Base-by-base conservation (phyloP, 2,888 invertebrate genomes). In the Timandra comae region DNA sequence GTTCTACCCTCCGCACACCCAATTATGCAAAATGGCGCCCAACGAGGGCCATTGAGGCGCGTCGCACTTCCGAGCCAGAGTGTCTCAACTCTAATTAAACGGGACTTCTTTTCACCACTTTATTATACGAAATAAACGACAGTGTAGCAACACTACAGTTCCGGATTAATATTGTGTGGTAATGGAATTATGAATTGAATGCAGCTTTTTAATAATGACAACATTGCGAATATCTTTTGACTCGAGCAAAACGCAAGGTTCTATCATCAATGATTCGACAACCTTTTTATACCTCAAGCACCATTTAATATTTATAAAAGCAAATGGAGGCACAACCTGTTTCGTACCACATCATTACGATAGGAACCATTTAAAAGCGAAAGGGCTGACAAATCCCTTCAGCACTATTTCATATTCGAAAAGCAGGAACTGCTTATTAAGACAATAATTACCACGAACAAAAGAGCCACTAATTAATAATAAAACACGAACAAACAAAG, bases 371-470 rank as follows among this genome's bases (percentile, higher is more conserved):
- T 75, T 69, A 68, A 74, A 62, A 69, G 50, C 55, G 58, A 69
- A 69, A 67, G 67, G 67, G 64, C 71, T 73, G 68, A 76, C 76
- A 68, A 49, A 73, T 75, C 70, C 71, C 70, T 73, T 61, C 68
- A 58, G 45, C 62, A 55, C 64, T 68, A 69, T 60, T 69, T 66
- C 69, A 70, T 65, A 76, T 72, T 75, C 72, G 74, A 69, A 63
- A 62, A 75, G 72, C 78, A 79, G 84, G 84, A 82, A 84, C 84
- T 78, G 78, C 84, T 84, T 84, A 85, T 84, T 85, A 84, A 80
- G 80, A 84, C 81, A 81, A 85, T 85, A 84, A 85, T 85, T 85
- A 72, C 85, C 84, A 81, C 74, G 77, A 77, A 85, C 85, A 85
- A 85, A 80, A 76, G 70, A 68, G 71, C 70, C 84, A 82, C 84